Evolutionary conservation across 1,140 invertebrate species (phyloP).

Genomic region (Neodiprion fabricii): DNA sequence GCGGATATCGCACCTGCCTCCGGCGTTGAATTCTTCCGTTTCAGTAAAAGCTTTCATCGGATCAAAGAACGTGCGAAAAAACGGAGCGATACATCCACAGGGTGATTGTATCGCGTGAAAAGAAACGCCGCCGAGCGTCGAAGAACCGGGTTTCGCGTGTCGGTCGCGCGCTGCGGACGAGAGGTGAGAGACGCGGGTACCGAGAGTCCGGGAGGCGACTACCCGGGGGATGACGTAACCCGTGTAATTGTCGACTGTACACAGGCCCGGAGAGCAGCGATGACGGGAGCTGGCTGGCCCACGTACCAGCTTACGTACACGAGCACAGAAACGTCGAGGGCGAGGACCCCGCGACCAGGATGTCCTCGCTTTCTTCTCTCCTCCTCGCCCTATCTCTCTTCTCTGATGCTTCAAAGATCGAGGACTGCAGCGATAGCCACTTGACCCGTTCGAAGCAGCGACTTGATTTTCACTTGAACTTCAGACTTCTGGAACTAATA

Average conservation of each 20-base stretch:
- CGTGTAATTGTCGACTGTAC: slow-evolving; percentile 7
- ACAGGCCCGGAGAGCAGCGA: slow-evolving; percentile 1
- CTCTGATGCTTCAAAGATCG: no score
- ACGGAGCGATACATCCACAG: no score
- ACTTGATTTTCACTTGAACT: no score
- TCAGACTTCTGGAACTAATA: no score
- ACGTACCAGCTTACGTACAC: not conserved
- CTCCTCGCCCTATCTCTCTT: not conserved
- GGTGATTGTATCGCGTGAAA: no score
- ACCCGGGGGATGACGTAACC: slow-evolving; percentile 3
- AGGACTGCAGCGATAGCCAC: no score
- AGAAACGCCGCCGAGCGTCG: not conserved
- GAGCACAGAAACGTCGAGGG: not conserved
- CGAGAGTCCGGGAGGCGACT: slow-evolving; percentile 1
- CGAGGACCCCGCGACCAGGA: not conserved
- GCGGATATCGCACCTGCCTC: not conserved
- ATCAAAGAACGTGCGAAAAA: no score
- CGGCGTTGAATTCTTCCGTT: no score
- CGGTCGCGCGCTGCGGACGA: not conserved
- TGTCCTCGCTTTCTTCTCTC: not conserved
- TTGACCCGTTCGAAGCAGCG: no score
- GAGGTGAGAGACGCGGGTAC: slow-evolving; percentile 6
- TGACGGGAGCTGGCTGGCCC: slow-evolving; percentile 1
- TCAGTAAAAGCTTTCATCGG: no score
- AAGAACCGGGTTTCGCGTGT: not conserved